Base-by-base conservation (phyloP, 2,113 vertebrate species). In the Pollachius pollachius region DNA sequence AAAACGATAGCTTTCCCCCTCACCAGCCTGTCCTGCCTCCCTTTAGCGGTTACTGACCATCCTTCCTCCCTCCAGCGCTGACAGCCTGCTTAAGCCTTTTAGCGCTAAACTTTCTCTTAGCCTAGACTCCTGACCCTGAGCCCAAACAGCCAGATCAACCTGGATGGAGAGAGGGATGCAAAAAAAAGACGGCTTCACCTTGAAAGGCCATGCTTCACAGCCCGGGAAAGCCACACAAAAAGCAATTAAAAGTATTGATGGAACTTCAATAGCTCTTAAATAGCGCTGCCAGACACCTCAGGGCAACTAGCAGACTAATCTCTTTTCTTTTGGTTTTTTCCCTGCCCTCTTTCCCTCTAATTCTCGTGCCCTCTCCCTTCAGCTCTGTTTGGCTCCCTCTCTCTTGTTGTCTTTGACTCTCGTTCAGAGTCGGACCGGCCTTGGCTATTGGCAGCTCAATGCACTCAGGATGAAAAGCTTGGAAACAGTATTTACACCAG, bases 231-330 rank as follows among this genome's bases (percentile, higher is more conserved):
- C 80, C 78, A 79, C 83, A 78, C 84, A 90, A 91, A 90, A 91
- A 90, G 87, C 87, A 89, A 91, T 90, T 89, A 87, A 89, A 88
- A 89, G 77, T 90, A 91, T 88, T 85, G 89, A 91, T 87, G 85
- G 79, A 84, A 87, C 87, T 81, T 89, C 86, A 88, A 88, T 85
- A 75, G 83, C 77, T 86, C 79, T 88, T 91, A 88, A 90, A 87
- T 85, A 84, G 85, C 62, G 65, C 81, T 84, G 86, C 79, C 77
- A 81, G 86, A 76, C 79, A 89, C 86, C 86, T 82, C 70, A 2
- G 85, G 85, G 85, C 83, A 78, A 84, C 68, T 62, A 78, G 71
- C 74, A 73, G 75, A 76, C 82, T 72, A 81, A 81, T 89, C 80
- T 81, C 72, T 80, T 78, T 76, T 76, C 41, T 48, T 48, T 41